Evolutionary conservation across 2,888 invertebrate species (phyloP), one percentile per base, ranked within the genome.

Genomic region (Eupithecia dodoneata): DNA sequence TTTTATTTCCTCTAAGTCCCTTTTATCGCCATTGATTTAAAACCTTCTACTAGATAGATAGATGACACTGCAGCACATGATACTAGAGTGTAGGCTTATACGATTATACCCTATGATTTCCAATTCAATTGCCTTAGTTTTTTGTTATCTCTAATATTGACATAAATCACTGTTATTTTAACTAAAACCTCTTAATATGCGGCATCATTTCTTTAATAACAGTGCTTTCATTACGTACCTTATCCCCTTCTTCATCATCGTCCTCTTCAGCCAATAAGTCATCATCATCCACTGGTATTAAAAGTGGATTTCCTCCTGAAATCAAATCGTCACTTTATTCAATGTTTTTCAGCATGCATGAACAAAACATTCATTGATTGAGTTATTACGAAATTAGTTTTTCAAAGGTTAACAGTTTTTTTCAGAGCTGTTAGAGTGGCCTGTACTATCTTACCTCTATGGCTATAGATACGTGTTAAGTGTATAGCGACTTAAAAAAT

Each of bases 221-320:
- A 15, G 66, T 42, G 41, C 13, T 65, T 15, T 30, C 13, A 15
- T 42, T 72, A 75, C 76, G 81, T 83, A 97, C 97, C 95, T 98
- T 98, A 88, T 98, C 98, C 87, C 97, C 97, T 85, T 99, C 98
- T 79, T 99, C 99, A 81, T 99, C 99, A 75, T 99, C 98, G 79
- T 98, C 98, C 85, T 98, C 97, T 83, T 97, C 97, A 65, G 96
- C 96, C 78, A 96, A 87, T 83, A 97, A 96, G 78, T 96, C 96
- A 71, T 96, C 96, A 81, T 97, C 96, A 83, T 96, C 96, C 7
- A 96, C 95, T 67, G 96, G 96, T 59, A 91, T 87, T 72, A 95
- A 82, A 71, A 95, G 84, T 66, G 92, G 90, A 80, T 94, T 95
- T 4, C 95, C 95, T 77, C 94, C 95, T 95, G 82, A 55, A 89